Conservation (phyloP, 2,888 invertebrate species). For the Pogonocherus hispidulus region DNA sequence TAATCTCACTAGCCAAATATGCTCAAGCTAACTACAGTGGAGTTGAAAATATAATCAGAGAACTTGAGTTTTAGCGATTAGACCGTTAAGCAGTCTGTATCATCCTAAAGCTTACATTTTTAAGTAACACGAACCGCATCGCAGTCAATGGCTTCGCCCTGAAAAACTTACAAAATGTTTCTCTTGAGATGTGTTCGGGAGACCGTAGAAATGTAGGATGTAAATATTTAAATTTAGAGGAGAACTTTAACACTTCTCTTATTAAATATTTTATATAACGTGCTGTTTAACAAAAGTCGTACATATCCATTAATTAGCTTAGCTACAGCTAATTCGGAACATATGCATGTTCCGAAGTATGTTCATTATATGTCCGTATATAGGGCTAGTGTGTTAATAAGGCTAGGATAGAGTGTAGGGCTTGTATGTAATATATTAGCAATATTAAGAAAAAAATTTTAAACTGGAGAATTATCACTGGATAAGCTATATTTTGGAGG, state of each 20-base stretch:
- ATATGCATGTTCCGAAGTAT: too few species aligned
- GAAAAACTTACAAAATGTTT: slow-evolving; percentile 33
- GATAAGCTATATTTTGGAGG: too few species aligned
- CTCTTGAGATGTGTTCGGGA: slow-evolving; percentile 36
- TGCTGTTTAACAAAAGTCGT: background rate
- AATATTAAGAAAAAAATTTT: too few species aligned
- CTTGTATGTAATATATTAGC: too few species aligned
- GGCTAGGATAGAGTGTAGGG: too few species aligned
- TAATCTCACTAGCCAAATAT: too few species aligned
- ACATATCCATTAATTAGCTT: background rate
- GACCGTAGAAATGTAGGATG: slow-evolving; percentile 38
- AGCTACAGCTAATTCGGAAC: too few species aligned
- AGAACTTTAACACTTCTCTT: slow-evolving; percentile 38
- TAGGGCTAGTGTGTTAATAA: too few species aligned
- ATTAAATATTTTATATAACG: slow-evolving; percentile 37
- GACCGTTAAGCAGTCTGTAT: slow-evolving; percentile 12
- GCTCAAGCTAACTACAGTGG: background rate
- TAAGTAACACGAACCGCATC: slow-evolving; percentile 16
- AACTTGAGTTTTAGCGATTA: slow-evolving; percentile 25
- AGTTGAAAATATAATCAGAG: slow-evolving; percentile 9
- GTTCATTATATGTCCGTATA: too few species aligned
- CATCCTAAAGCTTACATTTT: slow-evolving; percentile 31
- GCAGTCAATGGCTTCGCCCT: slow-evolving; percentile 29
- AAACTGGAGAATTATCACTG: too few species aligned
- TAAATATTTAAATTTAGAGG: slow-evolving; percentile 45